Conservation (phyloP, 2,888 invertebrate species). For the Caenorhabditis sulstoni region DNA sequence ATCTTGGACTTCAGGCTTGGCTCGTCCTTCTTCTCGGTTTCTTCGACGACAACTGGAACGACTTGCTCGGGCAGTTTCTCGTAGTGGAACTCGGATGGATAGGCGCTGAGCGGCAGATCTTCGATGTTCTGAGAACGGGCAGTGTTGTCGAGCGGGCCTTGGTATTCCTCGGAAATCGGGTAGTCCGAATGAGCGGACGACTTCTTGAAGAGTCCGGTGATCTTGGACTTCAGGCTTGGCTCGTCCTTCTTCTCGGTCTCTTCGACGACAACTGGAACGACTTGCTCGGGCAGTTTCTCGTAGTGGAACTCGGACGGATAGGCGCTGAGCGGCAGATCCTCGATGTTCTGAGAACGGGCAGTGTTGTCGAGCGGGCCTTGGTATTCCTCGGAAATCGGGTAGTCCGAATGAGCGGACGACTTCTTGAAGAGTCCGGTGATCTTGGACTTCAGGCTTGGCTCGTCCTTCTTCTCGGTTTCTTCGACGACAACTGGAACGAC, state of each 20-base stretch:
- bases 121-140: constrained; percentile 50
- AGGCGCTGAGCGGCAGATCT: constrained; percentile 43
- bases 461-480: constrained; percentile 40
- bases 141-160: constrained; percentile 53
- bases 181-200: constrained; percentile 67
- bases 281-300: constrained; percentile 55
- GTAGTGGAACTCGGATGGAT: constrained; percentile 54
- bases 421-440: constrained; percentile 60
- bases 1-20: constrained; percentile 37
- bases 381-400: constrained; percentile 64
- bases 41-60: constrained; percentile 7
- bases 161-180: constrained; percentile 59
- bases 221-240: constrained; percentile 25
- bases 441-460: constrained; percentile 33
- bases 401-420: constrained; percentile 64
- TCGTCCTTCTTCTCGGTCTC: constrained; percentile 37
- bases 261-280: constrained; percentile 24
- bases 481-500: constrained; percentile 15
- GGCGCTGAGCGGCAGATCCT: constrained; percentile 50
- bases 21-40: constrained; percentile 13
- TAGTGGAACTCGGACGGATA: constrained; percentile 58
- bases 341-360: constrained; percentile 51
- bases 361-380: constrained; percentile 54
- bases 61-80: constrained; percentile 47
- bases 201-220: constrained; percentile 54